Evolutionary conservation across 2,797 vertebrate species (phyloP).

Genomic region (Pristis pectinata): DNA sequence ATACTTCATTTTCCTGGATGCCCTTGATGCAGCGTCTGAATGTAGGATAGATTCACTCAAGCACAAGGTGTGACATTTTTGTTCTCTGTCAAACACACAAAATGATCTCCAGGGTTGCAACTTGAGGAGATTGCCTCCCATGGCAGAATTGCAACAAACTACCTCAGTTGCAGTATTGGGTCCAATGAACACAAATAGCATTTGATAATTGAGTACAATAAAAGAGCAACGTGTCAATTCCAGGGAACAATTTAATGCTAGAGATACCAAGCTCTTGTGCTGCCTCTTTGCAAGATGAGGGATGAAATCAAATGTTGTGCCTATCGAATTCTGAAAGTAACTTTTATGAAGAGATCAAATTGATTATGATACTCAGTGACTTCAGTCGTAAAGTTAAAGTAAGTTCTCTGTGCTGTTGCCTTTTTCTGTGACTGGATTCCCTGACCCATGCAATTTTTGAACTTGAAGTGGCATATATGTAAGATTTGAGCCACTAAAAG

Average conservation of each 20-base stretch:
- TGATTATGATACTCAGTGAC: neutral
- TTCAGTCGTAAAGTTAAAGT: neutral
- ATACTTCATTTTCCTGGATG: neutral
- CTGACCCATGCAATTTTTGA: neutral
- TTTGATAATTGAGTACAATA: neutral
- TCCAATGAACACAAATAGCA: neutral
- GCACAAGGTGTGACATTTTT: neutral
- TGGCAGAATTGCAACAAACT: neutral
- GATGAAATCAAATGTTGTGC: neutral
- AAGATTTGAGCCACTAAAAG: neutral
- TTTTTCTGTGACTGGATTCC: neutral
- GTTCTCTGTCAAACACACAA: neutral
- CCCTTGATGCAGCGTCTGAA: neutral
- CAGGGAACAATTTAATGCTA: neutral
- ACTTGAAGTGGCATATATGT: neutral
- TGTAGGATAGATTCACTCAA: neutral
- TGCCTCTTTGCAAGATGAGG: neutral
- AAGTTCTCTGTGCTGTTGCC: too few species aligned
- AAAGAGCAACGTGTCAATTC: neutral
- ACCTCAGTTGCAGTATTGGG: neutral
- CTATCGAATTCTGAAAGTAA: neutral
- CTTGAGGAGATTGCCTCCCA: slow-evolving; percentile 3
- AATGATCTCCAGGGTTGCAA: neutral
- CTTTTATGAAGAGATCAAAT: neutral
- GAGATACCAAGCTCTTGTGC: neutral